Evolutionary conservation across 2,113 vertebrate species (phyloP).

Genomic region (Phalacrocorax aristotelis): DNA sequence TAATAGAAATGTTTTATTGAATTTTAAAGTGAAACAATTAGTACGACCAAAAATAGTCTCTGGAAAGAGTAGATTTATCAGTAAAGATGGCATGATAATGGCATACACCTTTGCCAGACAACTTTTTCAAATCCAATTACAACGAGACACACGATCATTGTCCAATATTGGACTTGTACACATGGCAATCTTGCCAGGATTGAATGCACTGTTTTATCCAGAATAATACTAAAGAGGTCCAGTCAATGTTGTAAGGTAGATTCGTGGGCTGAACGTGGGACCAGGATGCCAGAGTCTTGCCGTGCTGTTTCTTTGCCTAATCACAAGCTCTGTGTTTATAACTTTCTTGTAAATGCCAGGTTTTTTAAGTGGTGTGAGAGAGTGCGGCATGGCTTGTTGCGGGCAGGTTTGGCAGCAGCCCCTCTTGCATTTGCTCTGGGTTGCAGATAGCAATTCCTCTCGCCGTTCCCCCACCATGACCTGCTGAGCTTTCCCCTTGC

Average conservation of each 20-base stretch:
- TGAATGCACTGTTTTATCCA: background rate
- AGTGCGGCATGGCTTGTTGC: fast-evolving
- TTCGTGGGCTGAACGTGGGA: fast-evolving
- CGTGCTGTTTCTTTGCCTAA: background rate
- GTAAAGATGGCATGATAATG: background rate
- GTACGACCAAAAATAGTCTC: fast-evolving
- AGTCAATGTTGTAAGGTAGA: no score
- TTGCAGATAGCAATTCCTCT: background rate
- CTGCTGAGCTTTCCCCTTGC: background rate
- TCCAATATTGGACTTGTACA: background rate
- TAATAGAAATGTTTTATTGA: background rate
- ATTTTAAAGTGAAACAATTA: background rate
- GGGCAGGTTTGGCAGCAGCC: background rate
- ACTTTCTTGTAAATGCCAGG: background rate
- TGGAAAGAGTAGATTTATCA: background rate
- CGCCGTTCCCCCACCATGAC: background rate
- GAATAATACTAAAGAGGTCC: background rate
- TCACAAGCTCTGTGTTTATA: fast-evolving
- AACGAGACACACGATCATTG: fast-evolving
- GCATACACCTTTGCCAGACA: background rate
- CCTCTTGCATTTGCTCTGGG: background rate
- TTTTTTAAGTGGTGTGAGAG: background rate
- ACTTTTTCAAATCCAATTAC: background rate
- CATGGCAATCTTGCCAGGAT: background rate
- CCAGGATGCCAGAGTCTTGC: background rate